Conservation (phyloP, 1,140 invertebrate species). For the Halyomorpha halys region DNA sequence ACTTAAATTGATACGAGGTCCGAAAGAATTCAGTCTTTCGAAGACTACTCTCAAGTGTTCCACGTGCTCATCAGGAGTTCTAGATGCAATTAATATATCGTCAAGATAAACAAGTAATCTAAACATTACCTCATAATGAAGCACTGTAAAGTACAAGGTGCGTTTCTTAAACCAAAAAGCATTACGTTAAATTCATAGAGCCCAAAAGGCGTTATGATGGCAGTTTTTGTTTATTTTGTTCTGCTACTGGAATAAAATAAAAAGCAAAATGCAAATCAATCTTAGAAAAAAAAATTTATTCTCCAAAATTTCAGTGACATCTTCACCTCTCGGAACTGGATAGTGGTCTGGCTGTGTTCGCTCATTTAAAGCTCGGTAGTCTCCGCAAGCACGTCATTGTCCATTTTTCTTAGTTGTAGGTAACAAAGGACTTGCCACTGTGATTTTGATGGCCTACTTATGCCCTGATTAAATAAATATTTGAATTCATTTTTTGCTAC, state of each 20-base stretch:
- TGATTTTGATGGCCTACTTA: conserved; percentile 14
- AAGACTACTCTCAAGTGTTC: conserved; percentile 38
- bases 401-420: conserved; percentile 14
- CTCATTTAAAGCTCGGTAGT: neutral
- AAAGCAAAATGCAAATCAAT: conserved; percentile 9
- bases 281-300: conserved; percentile 32
- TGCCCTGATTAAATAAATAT: too few relatives aligned
- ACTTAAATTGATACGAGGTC: conserved; percentile 27
- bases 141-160: conserved; percentile 39
- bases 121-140: conserved; percentile 36
- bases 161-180: conserved; percentile 39
- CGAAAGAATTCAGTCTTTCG: conserved; percentile 32
- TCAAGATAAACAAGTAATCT: conserved; percentile 27
- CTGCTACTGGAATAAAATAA: conserved; percentile 19
- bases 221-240: conserved; percentile 33
- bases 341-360: too few relatives aligned
- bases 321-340: neutral
- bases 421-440: neutral
- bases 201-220: conserved; percentile 33
- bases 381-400: neutral
- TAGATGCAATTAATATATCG: conserved; percentile 21
- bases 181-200: conserved; percentile 34
- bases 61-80: conserved; percentile 33
- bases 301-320: neutral
- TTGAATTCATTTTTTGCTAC: too few relatives aligned